Evolutionary conservation across 2,888 invertebrate species (phyloP), one percentile per base, ranked within the genome.

Genomic region (Apomyelois bistriatella): DNA sequence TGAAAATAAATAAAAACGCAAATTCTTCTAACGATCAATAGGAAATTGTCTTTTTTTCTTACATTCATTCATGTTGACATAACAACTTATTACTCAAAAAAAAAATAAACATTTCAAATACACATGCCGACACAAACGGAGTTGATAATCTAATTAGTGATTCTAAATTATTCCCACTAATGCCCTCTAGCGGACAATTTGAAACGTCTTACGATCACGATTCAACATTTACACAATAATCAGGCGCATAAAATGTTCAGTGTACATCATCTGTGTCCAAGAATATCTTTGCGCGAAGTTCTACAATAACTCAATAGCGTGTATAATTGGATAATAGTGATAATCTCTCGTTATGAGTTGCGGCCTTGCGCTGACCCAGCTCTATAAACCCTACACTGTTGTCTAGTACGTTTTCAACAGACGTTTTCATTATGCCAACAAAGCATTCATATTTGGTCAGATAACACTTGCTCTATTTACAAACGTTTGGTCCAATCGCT

Each of bases 261-360:
- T 30, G 22, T 15, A 40, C 49, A 41, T 50, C 49, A 32, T 32
- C 36, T 40, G 40, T 47, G 60, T 58, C 61, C 65, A 64, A 65
- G 64, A 71, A 72, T 63, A 67, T 68, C 71, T 67, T 64, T 63
- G 58, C 63, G 66, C 62, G 70, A 70, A 72, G 73, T 72, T 74
- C 70, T 72, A 74, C 74, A 75, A 76, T 77, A 78, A 75, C 74
- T 76, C 74, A 68, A 72, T 73, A 71, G 69, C 74, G 71, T 72
- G 68, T 69, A 75, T 85, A 86, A 86, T 85, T 85, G 85, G 83
- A 87, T 86, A 82, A 82, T 73, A 67, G 77, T 69, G 72, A 70
- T 85, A 82, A 85, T 87, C 79, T 76, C 70, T 70, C 69, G 70
- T 62, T 70, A 62, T 57, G 60, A 54, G 32, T 46, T 54, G 65